Conservation (phyloP, 2,888 invertebrate species). For the Aleiodes alternator region DNA sequence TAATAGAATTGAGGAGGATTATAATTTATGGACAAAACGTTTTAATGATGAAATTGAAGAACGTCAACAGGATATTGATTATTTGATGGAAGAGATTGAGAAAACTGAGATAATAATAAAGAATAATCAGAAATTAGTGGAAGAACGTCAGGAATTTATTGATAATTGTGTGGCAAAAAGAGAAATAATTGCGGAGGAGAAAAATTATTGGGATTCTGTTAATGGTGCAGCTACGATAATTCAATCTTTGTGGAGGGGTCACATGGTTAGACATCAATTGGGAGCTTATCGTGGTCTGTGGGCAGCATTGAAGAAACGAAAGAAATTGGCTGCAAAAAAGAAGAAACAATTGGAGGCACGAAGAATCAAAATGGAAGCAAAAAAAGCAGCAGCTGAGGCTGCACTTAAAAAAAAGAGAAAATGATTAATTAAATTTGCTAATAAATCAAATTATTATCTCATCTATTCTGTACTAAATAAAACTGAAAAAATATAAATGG, state of each 20-base stretch:
- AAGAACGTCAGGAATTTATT: slow-evolving; percentile 59
- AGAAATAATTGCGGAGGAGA: slow-evolving; percentile 51
- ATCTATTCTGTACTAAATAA: no score
- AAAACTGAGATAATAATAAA: slow-evolving; percentile 59
- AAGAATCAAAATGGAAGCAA: slow-evolving; percentile 45
- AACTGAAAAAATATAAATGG: no score
- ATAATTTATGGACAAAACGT: slow-evolving; percentile 59
- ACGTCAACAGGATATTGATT: slow-evolving; percentile 59
- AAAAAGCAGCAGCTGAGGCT: slow-evolving; percentile 22
- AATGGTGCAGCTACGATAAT: slow-evolving; percentile 63
- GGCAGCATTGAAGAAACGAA: slow-evolving; percentile 52
- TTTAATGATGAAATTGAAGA: slow-evolving; percentile 62
- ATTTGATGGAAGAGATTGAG: slow-evolving; percentile 61
- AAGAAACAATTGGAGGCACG: slow-evolving; percentile 46
- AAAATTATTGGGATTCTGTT: slow-evolving; percentile 56
- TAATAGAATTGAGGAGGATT: slow-evolving; percentile 58
- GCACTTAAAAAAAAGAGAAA: slow-evolving; percentile 33
- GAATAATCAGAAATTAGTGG: slow-evolving; percentile 52
- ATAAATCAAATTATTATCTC: no score
- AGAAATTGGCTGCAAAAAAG: slow-evolving; percentile 48
- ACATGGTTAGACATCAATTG: slow-evolving; percentile 65
- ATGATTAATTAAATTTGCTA: slow-evolving; percentile 34
- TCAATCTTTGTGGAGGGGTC: slow-evolving; percentile 66
- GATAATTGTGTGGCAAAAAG: slow-evolving; percentile 58
- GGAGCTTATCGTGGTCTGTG: slow-evolving; percentile 60